A percentile compares a stretch with the other conserved stretches of the same genome.
phyloP scores from a whole-genome alignment of 1,140 invertebrate species.

The Neelides sp. region DNA sequence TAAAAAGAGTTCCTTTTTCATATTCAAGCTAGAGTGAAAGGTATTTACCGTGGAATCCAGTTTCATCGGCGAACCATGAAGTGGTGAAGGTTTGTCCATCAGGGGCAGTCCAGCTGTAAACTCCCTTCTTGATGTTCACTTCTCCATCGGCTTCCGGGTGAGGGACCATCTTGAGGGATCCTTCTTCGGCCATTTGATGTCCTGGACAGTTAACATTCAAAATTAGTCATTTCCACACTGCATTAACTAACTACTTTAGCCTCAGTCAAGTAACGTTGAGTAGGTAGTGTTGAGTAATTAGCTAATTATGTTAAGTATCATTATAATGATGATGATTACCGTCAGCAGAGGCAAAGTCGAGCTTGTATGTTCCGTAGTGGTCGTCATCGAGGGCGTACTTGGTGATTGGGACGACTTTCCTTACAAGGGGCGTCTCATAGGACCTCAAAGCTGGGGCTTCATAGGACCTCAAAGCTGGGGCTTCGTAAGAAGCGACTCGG shows the following conservation, averaged over 20 bases:
- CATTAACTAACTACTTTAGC: background rate
- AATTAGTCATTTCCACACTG: background rate
- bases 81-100: slow-evolving; percentile 9
- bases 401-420: slow-evolving; percentile 13
- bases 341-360: slow-evolving; percentile 1
- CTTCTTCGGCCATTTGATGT: slow-evolving; percentile 54
- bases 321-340: background rate
- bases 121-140: slow-evolving; percentile 54
- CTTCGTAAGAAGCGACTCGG: background rate
- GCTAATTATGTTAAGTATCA: background rate
- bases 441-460: background rate
- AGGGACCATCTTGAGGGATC: background rate
- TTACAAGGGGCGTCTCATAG: background rate
- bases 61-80: slow-evolving; percentile 42
- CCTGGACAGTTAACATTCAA: slow-evolving; percentile 62
- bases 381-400: slow-evolving; percentile 1
- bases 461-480: background rate
- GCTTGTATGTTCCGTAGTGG: slow-evolving; percentile 9
- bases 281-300: background rate
- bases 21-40: too few relatives aligned
- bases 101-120: slow-evolving; percentile 47
- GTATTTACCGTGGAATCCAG: slow-evolving; percentile 70
- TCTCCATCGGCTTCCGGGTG: background rate
- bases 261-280: background rate
- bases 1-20: too few relatives aligned